Conservation (phyloP, 2,888 invertebrate species). For the Mythimna impura region DNA sequence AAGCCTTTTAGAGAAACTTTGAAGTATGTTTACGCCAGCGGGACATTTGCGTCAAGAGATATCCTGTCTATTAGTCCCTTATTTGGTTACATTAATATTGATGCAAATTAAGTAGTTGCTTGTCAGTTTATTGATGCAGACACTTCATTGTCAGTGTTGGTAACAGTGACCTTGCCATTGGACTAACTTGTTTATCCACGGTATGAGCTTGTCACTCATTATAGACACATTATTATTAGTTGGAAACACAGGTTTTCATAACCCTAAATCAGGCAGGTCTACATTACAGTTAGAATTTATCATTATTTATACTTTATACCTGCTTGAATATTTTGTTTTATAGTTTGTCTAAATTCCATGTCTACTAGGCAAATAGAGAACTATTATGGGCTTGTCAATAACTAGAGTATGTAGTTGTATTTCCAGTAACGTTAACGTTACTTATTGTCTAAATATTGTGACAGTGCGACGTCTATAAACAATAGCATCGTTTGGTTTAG, state of each 20-base stretch:
- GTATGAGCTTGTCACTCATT: background rate
- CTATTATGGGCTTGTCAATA: background rate
- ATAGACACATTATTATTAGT: too few species aligned
- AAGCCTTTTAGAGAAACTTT: constrained; percentile 42
- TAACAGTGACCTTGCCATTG: constrained; percentile 1
- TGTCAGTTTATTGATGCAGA: constrained; percentile 3
- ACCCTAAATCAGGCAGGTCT: too few species aligned
- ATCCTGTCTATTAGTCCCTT: constrained; percentile 19
- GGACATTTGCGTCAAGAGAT: constrained; percentile 22
- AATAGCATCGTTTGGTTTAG: constrained; percentile 36
- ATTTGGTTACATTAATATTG: constrained; percentile 29
- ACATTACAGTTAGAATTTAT: too few species aligned
- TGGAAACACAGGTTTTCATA: too few species aligned
- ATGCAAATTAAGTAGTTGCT: constrained; percentile 24
- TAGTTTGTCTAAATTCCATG: background rate
- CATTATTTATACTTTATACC: too few species aligned
- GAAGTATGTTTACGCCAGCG: constrained; percentile 26
- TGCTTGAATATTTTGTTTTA: background rate
- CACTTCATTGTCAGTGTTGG: constrained; percentile 1
- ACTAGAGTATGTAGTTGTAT: background rate
- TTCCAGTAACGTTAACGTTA: background rate
- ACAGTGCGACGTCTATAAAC: constrained; percentile 16
- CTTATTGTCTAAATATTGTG: constrained; percentile 23
- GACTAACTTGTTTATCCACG: background rate
- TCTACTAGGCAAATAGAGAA: background rate